Evolutionary conservation across 2,888 invertebrate species (phyloP), one percentile per base, ranked within the genome.

Genomic region (Andrena bucephala): DNA sequence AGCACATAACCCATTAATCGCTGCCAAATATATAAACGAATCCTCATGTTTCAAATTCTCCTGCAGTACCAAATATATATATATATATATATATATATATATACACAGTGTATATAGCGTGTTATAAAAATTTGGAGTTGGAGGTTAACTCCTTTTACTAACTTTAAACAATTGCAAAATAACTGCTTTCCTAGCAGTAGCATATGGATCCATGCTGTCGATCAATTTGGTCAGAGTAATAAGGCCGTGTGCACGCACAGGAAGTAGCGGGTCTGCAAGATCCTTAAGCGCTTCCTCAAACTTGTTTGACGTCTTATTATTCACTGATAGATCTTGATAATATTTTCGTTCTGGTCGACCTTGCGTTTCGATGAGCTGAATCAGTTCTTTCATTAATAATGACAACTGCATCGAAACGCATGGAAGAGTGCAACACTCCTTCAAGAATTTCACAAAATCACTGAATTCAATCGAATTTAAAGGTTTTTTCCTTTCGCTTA

Each of bases 161-260:
- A 97, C 97, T 94, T 96, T 96, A 90, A 98, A 97, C 36, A 97
- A 94, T 89, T 96, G 96, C 77, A 97, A 95, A 71, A 98, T 92
- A 84, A 96, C 95, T 85, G 96, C 95, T 90, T 96, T 96, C 87
- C 96, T 96, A 1, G 95, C 95, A 81, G 96, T 91, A 10, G 96
- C 95, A 89, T 96, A 96, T 33, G 94, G 88, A 94, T 98, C 96
- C 85, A 95, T 95, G 24, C 94, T 94, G 90, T 96, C 95, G 68
- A 98, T 95, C n/a, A 98, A 94, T 94, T 96, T 96, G 20, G 96
- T 96, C 20, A 98, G 93, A 67, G 95, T 94, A 87, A 98, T 96
- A 52, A 98, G 94, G 7, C 97, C 98, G 94, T 98, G 98, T 13
- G 97, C 98, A 92, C 96, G 95, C 0, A 97, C 96, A n/a, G 98